These are phyloP conservation scores for Odontamblyopus rebecca DNA, from an alignment of 2,797 vertebrate species.

Conservation along the genomic window DNA sequence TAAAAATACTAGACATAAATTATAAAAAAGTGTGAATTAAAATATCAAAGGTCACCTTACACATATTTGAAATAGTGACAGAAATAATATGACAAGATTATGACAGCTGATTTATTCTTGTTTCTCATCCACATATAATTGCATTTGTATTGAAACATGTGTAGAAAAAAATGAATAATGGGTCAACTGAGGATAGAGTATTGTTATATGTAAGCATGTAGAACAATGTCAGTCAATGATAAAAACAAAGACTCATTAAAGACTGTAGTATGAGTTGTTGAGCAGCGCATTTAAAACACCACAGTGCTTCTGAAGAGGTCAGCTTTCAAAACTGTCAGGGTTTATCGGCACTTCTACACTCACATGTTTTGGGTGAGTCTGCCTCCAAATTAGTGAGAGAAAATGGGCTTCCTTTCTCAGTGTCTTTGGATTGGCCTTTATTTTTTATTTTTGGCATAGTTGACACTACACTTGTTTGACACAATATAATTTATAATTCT, in stretches of 20 bases:
- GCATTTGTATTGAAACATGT: constrained; percentile 53
- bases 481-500: constrained; percentile 37
- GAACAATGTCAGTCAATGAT: constrained; percentile 29
- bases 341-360: neutral
- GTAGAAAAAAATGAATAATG: constrained; percentile 47
- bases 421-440: constrained; percentile 46
- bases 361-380: neutral
- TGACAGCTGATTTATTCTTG: constrained; percentile 34
- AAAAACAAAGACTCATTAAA: constrained; percentile 26
- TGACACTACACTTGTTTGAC: constrained; percentile 30
- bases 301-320: constrained; percentile 29
- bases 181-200: constrained; percentile 32
- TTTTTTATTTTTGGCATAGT: constrained; percentile 21
- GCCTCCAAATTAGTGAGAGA: constrained; percentile 31
- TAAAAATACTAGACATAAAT: too few relatives aligned
- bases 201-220: constrained; percentile 36
- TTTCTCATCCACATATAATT: constrained; percentile 49
- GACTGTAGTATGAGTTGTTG: constrained; percentile 22
- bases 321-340: constrained; percentile 4
- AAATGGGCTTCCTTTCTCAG: constrained; percentile 68
- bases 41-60: neutral
- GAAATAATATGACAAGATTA: neutral
- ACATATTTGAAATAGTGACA: too few relatives aligned
- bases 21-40: neutral
- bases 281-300: constrained; percentile 46